These are phyloP conservation scores for Shinisaurus crocodilurus DNA, from an alignment of 2,113 vertebrate species.

Conservation along the genomic window DNA sequence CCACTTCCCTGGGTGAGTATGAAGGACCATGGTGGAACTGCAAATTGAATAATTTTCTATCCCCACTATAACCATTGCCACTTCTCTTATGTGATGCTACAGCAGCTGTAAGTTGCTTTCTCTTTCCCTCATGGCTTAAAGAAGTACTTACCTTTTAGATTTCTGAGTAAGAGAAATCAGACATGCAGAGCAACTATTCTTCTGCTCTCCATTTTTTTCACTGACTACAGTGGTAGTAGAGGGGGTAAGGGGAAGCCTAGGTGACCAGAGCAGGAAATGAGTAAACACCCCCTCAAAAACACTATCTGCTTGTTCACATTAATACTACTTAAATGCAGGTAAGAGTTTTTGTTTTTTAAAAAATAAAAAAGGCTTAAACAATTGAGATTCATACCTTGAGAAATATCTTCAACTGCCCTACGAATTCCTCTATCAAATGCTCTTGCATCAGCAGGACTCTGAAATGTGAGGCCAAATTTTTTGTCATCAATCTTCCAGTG, in stretches of 20 bases:
- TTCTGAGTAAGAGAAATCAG: neutral
- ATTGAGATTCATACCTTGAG: slow-evolving; percentile 84
- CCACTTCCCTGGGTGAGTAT: neutral
- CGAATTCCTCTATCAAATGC: slow-evolving; percentile 98
- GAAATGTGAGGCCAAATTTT: slow-evolving; percentile 99
- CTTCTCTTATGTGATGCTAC: neutral
- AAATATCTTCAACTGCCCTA: slow-evolving; percentile 95
- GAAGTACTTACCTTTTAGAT: neutral
- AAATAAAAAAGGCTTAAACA: slow-evolving; percentile 5
- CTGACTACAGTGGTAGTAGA: neutral
- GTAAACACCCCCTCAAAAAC: neutral
- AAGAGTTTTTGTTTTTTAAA: slow-evolving; percentile 5
- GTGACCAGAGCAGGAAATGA: neutral
- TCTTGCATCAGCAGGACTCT: slow-evolving; percentile 96
- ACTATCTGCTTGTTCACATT: neutral
- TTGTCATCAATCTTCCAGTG: slow-evolving; percentile 99
- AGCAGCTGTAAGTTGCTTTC: too few relatives aligned
- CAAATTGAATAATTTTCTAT: neutral
- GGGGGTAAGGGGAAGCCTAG: too few relatives aligned
- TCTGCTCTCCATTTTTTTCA: neutral
- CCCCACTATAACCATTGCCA: neutral
- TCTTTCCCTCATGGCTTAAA: neutral
- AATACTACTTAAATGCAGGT: neutral
- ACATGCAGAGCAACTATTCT: neutral
- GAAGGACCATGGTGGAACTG: neutral